Percentiles rank a stretch among this genome's conserved stretches.
These are phyloP conservation scores for Microtus oregoni DNA, from an alignment of 2,113 vertebrate species.

Conservation along the genomic window DNA sequence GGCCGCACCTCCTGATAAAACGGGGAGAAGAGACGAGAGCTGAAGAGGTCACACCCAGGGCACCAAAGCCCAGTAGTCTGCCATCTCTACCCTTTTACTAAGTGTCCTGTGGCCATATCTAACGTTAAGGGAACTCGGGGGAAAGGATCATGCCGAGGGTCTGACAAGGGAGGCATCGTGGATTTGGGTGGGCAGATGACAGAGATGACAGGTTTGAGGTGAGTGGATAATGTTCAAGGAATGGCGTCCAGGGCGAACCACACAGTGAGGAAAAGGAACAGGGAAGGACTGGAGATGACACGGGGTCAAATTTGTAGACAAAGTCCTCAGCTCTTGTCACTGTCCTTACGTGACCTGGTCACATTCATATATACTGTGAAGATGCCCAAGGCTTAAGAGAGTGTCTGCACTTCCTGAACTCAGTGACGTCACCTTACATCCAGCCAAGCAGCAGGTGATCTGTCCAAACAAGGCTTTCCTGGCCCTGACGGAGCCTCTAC, in stretches of 20 bases:
- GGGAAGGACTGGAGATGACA: not conserved
- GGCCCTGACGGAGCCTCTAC: not conserved
- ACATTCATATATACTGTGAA: rapidly evolving
- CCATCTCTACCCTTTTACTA: not conserved
- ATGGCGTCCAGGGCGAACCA: not conserved
- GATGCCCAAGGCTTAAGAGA: not conserved
- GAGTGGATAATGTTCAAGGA: not conserved
- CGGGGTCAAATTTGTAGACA: not conserved
- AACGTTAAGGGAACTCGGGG: not conserved
- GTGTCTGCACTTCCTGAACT: not conserved
- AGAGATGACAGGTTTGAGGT: not conserved
- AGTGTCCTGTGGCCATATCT: not conserved
- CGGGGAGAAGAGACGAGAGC: too few species aligned
- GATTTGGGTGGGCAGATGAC: not conserved
- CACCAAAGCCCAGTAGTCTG: not conserved
- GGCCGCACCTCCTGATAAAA: not conserved
- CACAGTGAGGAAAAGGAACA: not conserved
- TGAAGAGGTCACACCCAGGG: rapidly evolving
- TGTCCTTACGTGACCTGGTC: not conserved
- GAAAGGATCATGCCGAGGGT: not conserved
- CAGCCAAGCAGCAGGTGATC: constrained; percentile 1
- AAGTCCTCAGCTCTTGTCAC: not conserved
- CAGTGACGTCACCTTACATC: not conserved
- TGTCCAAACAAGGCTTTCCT: not conserved
- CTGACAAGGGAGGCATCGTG: not conserved